phyloP scores from a whole-genome alignment of 2,797 vertebrate species.

The Chloroceryle inda region DNA sequence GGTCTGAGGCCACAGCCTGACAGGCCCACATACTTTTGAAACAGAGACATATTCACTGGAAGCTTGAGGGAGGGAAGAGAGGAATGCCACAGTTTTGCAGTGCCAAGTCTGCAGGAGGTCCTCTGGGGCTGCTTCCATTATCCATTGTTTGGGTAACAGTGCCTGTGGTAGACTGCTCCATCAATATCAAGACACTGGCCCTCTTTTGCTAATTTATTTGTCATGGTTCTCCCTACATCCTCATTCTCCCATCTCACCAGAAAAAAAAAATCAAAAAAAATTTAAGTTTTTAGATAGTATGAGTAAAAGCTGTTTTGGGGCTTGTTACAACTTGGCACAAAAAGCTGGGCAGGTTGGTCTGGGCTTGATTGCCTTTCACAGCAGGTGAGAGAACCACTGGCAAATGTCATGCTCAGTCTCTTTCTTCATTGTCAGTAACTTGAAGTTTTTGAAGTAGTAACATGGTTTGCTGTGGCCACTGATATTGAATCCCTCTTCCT shows the following conservation, averaged over 20 bases:
- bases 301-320: neutral
- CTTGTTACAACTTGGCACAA: neutral
- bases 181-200: neutral
- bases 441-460: neutral
- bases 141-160: neutral
- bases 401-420: neutral
- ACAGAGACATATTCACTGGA: neutral
- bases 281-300: neutral
- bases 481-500: neutral
- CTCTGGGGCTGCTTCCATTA: neutral
- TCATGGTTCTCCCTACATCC: fast-evolving
- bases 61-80: neutral
- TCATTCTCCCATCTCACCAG: neutral
- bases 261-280: neutral
- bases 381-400: neutral
- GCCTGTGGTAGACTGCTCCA: neutral
- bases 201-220: neutral
- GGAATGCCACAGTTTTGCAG: neutral
- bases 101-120: neutral
- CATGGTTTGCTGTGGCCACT: neutral
- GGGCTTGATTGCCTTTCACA: neutral
- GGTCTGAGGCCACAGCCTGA: neutral
- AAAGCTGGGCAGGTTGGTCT: neutral
- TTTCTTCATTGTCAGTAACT: neutral
- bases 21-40: neutral